phyloP scores from a whole-genome alignment of 2,113 vertebrate species.

The Hypomesus transpacificus region DNA sequence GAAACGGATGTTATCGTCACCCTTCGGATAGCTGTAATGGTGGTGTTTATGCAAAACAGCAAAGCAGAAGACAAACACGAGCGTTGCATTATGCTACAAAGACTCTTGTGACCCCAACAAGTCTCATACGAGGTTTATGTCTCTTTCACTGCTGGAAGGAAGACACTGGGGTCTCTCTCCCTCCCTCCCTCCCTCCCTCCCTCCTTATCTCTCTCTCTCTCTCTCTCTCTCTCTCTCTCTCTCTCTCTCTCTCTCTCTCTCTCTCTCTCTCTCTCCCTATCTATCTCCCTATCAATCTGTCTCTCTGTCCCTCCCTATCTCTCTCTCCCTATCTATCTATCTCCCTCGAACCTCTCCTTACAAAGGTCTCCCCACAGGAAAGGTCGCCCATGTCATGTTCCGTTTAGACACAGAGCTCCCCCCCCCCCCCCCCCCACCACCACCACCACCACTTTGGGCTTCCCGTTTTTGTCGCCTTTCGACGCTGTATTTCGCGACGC shows the following conservation, averaged over 20 bases:
- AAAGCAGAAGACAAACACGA: constrained; percentile 24
- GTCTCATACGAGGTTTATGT: constrained; percentile 31
- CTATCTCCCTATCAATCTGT: constrained; percentile 9
- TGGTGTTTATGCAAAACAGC: constrained; percentile 17
- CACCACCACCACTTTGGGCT: background rate
- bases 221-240: too few relatives aligned
- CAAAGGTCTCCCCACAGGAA: constrained; percentile 39
- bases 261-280: too few relatives aligned
- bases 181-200: too few relatives aligned
- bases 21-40: constrained; percentile 33
- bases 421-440: constrained; percentile 28
- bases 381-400: constrained; percentile 58
- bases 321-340: too few relatives aligned
- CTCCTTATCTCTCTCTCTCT: too few relatives aligned
- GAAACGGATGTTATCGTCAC: constrained; percentile 7
- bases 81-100: constrained; percentile 35
- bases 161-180: too few relatives aligned
- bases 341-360: too few relatives aligned
- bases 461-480: too few relatives aligned
- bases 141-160: constrained; percentile 21
- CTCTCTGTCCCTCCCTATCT: too few relatives aligned
- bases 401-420: constrained; percentile 60
- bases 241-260: too few relatives aligned
- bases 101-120: constrained; percentile 22
- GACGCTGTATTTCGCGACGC: too few relatives aligned